Percentiles rank a stretch among this genome's conserved stretches.
Conservation (phyloP, 2,797 vertebrate genomes). For the Eulemur albifrons region DNA sequence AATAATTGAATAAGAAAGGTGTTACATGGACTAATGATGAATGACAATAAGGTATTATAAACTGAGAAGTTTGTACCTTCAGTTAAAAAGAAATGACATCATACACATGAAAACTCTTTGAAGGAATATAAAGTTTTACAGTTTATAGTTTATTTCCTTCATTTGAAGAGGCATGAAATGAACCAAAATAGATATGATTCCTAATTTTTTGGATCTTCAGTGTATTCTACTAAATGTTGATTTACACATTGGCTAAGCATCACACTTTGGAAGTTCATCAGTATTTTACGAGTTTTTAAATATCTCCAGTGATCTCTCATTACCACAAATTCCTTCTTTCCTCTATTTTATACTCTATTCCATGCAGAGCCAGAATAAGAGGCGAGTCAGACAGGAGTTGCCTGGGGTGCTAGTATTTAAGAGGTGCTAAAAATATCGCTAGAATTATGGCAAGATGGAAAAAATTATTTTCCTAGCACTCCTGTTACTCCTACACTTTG, state of each 20-base stretch:
- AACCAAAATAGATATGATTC: conserved; percentile 45
- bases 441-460: conserved; percentile 60
- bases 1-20: neutral
- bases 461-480: conserved; percentile 57
- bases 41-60: neutral
- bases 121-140: conserved; percentile 36
- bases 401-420: conserved; percentile 61
- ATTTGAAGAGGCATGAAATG: conserved; percentile 10
- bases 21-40: neutral
- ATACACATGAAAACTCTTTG: neutral
- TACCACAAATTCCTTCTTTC: conserved; percentile 44
- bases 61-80: conserved; percentile 39
- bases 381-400: conserved; percentile 37
- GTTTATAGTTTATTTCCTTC: conserved; percentile 49
- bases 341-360: neutral
- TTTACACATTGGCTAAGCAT: conserved; percentile 43
- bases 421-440: conserved; percentile 67
- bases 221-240: conserved; percentile 36
- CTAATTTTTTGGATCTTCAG: conserved; percentile 36
- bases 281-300: conserved; percentile 62
- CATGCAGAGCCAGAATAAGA: neutral
- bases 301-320: conserved; percentile 49
- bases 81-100: conserved; percentile 53
- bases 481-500: neutral
- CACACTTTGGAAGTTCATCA: conserved; percentile 53